Conservation (phyloP, 2,888 invertebrate genomes). For the Archaeoteleia sp. region DNA sequence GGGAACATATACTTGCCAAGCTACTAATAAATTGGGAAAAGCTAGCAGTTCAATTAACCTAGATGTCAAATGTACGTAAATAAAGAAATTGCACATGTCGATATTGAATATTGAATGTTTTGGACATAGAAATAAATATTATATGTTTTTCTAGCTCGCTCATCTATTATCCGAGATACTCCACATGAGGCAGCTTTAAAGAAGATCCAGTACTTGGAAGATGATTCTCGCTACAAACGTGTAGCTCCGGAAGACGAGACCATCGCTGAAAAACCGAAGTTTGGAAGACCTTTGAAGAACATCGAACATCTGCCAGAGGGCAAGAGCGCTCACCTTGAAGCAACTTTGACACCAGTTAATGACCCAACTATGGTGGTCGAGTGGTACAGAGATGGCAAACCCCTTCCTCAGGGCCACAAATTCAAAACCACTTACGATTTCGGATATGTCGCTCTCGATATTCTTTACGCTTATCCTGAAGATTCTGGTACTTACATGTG, state of each 20-base stretch:
- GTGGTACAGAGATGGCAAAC: conserved; percentile 97
- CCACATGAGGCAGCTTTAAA: conserved; percentile 94
- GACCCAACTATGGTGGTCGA: conserved; percentile 99
- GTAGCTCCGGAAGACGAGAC: conserved; percentile 84
- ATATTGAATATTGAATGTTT: conserved; percentile 1
- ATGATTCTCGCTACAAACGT: conserved; percentile 85
- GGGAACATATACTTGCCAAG: conserved; percentile 92
- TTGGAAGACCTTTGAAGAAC: conserved; percentile 91
- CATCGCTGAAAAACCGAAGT: conserved; percentile 90
- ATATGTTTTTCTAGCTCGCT: conserved; percentile 79
- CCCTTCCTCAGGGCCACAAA: conserved; percentile 94
- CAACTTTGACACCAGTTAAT: conserved; percentile 96
- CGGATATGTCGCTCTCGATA: conserved; percentile 97
- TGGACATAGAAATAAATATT: background rate
- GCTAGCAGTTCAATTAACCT: conserved; percentile 88
- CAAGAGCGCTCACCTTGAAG: conserved; percentile 92
- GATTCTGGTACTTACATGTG: conserved; percentile 98
- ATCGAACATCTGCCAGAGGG: conserved; percentile 90
- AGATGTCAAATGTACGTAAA: conserved; percentile 85
- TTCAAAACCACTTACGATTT: conserved; percentile 98
- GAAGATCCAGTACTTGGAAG: conserved; percentile 94
- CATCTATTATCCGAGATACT: conserved; percentile 90
- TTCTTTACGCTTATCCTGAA: conserved; percentile 96
- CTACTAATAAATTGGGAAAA: conserved; percentile 89
- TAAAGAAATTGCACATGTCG: background rate